Percentiles rank a stretch among this genome's conserved stretches.
Evolutionary conservation across 1,140 invertebrate genomes (phyloP).

Genomic region (Gryon sp.): DNA sequence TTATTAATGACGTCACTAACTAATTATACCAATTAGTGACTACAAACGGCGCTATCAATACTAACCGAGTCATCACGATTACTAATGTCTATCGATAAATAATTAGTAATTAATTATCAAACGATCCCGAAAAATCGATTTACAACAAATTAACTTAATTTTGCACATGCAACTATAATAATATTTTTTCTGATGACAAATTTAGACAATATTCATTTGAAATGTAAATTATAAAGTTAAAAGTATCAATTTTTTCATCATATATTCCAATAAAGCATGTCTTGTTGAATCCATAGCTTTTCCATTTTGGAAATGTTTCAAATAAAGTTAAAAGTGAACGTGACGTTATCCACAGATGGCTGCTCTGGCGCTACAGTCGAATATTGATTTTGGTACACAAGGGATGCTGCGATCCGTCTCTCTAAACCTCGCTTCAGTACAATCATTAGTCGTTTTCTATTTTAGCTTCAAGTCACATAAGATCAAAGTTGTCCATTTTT

Average conservation of each 20-base stretch:
- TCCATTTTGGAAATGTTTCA: background rate
- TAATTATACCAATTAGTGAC: constrained; percentile 37
- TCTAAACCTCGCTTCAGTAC: constrained; percentile 38
- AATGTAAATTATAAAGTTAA: too few species aligned
- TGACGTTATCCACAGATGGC: constrained; percentile 35
- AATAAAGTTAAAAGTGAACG: constrained; percentile 15
- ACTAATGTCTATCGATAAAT: constrained; percentile 41
- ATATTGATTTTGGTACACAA: constrained; percentile 69
- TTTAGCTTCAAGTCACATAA: constrained; percentile 16
- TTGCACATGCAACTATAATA: background rate
- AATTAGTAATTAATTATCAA: constrained; percentile 40
- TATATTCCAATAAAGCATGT: background rate
- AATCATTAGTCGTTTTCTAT: constrained; percentile 42
- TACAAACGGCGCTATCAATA: constrained; percentile 41
- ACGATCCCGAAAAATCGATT: background rate
- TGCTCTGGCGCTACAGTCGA: constrained; percentile 64
- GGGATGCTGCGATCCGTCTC: constrained; percentile 61
- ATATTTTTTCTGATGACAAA: background rate
- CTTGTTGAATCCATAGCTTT: background rate
- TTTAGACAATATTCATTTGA: too few species aligned
- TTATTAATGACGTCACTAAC: constrained; percentile 28
- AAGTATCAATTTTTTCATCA: too few species aligned
- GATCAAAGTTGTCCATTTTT: constrained; percentile 13
- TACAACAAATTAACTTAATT: too few species aligned
- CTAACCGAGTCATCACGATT: constrained; percentile 28